phyloP scores from a whole-genome alignment of 2,797 vertebrate genomes.

The Lindbergichthys nudifrons region DNA sequence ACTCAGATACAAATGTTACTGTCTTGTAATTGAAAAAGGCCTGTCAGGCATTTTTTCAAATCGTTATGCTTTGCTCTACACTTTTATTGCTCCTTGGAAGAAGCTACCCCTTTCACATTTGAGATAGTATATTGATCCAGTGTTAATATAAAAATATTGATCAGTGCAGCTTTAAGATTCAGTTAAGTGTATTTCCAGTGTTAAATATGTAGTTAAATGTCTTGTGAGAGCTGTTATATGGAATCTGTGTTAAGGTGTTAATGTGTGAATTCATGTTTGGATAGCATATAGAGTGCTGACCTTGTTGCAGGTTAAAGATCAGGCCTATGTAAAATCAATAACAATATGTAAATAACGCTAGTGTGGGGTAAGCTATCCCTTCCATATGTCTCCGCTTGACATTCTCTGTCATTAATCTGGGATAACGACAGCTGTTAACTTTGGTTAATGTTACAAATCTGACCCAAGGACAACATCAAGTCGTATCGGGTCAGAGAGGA shows the following conservation, averaged over 20 bases:
- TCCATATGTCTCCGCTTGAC: slow-evolving; percentile 31
- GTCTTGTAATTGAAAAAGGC: slow-evolving; percentile 11
- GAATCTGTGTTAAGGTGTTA: not conserved
- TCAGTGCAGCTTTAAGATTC: not conserved
- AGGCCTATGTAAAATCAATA: slow-evolving; percentile 45
- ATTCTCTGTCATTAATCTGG: slow-evolving; percentile 42
- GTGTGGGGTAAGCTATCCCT: slow-evolving; percentile 17
- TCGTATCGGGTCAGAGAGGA: slow-evolving; percentile 34
- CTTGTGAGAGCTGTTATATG: not conserved
- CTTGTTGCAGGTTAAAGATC: slow-evolving; percentile 34
- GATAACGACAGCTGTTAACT: slow-evolving; percentile 45
- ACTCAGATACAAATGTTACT: slow-evolving; percentile 20
- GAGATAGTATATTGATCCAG: not conserved
- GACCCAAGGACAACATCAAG: slow-evolving; percentile 56
- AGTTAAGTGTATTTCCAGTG: too few relatives aligned
- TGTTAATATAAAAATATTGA: slow-evolving; percentile 3
- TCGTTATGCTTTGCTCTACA: slow-evolving; percentile 7
- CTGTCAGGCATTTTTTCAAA: slow-evolving; percentile 11
- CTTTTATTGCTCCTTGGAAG: slow-evolving; percentile 17
- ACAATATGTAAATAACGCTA: slow-evolving; percentile 38
- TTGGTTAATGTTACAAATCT: slow-evolving; percentile 47
- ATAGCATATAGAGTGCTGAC: not conserved
- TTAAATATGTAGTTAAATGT: too few relatives aligned
- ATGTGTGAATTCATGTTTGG: not conserved
- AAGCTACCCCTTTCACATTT: not conserved